phyloP scores from a whole-genome alignment of 2,113 vertebrate genomes.

The Psilopsiagon aurifrons region DNA sequence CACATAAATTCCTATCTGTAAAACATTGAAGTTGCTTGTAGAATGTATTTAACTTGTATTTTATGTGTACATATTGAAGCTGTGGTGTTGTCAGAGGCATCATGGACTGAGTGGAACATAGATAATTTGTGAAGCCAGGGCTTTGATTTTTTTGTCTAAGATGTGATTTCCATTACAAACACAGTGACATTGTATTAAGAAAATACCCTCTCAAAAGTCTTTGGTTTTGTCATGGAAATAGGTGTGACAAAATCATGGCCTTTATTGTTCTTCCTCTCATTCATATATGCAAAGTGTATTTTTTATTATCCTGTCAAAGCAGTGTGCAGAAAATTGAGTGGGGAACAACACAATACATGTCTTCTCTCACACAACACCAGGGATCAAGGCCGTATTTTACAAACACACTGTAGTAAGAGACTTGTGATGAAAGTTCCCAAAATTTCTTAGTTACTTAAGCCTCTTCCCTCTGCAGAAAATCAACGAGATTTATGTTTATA shows the following conservation, averaged over 20 bases:
- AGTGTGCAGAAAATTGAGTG: background rate
- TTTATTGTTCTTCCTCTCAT: conserved; percentile 50
- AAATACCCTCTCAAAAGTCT: conserved; percentile 24
- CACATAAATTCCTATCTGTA: background rate
- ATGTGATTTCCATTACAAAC: conserved; percentile 54
- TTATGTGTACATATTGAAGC: background rate
- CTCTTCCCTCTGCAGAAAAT: background rate
- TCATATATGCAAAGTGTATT: conserved; percentile 26
- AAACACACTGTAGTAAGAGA: background rate
- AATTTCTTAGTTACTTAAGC: background rate
- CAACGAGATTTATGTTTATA: background rate
- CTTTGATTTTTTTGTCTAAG: background rate
- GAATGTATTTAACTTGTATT: background rate
- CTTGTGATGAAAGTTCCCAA: background rate
- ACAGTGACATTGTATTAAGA: background rate
- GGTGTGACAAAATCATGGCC: conserved; percentile 42
- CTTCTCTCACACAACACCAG: background rate
- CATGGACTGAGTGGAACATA: background rate
- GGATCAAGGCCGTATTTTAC: background rate
- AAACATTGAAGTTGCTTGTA: background rate
- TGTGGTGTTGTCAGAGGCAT: background rate
- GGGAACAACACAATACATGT: background rate
- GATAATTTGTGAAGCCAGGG: background rate
- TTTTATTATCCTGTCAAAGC: background rate
- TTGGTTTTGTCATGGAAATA: conserved; percentile 59